Conservation (phyloP, 2,888 invertebrate species). For the Zygogramma bicolorata region DNA sequence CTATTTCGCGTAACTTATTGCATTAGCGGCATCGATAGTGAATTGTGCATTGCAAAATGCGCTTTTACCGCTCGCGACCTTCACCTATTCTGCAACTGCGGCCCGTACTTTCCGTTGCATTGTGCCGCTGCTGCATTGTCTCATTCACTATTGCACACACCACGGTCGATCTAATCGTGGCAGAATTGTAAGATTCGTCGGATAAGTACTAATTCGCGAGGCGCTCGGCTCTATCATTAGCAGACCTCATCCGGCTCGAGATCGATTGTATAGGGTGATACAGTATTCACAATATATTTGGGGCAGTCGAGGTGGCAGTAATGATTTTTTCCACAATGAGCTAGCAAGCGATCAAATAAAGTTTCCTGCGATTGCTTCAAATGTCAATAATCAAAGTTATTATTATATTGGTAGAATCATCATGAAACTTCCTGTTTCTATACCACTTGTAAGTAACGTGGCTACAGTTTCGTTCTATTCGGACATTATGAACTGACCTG, state of each 20-base stretch:
- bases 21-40: conserved; percentile 8
- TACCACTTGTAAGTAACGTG: too few relatives aligned
- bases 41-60: conserved; percentile 15
- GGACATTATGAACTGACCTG: too few relatives aligned
- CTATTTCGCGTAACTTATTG: conserved; percentile 5
- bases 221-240: not conserved
- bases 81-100: conserved; percentile 41
- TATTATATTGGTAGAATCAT: too few relatives aligned
- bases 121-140: too few relatives aligned
- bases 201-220: conserved; percentile 25
- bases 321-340: too few relatives aligned
- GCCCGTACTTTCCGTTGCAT: conserved; percentile 39
- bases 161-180: conserved; percentile 16
- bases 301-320: too few relatives aligned
- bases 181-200: conserved; percentile 19
- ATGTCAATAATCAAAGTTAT: too few relatives aligned
- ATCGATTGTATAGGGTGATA: not conserved
- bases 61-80: conserved; percentile 40
- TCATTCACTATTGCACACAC: conserved; percentile 23
- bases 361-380: too few relatives aligned
- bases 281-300: not conserved
- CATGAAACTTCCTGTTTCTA: too few relatives aligned
- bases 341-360: too few relatives aligned
- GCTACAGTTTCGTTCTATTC: too few relatives aligned
- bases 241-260: conserved; percentile 21